Evolutionary conservation across 1,140 invertebrate genomes (phyloP), one percentile per base, ranked within the genome.

Genomic region (Pogonomyrmex barbatus): DNA sequence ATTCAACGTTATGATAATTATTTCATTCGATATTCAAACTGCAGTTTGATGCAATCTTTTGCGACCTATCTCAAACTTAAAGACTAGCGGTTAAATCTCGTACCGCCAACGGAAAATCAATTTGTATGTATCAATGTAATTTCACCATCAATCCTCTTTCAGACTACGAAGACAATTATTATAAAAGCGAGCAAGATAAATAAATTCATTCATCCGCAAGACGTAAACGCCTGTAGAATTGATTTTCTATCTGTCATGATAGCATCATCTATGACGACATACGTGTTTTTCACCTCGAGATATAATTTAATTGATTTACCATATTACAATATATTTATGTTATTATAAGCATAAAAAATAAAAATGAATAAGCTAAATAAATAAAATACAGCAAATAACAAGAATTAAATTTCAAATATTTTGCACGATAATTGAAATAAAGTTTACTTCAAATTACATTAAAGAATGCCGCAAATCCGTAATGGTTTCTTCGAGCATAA

Each of bases 171-270:
- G 58, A 70, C 73, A 52, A 54, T 73, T 39, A 52, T 84, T 47
- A 70, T 42, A 54, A 10, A 73, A 17, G n/a, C 71, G 12, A 88
- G 54, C 54, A 4, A 88, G 50, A 45, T 60, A 89, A 89, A 88
- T 75, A 89, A 89, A 73, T 73, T 65, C 71, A 56, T 65, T 85
- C 78, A 12, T 9, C 47, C 52, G 58, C 52, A 39, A 50, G 47
- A 70, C 58, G 75, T 67, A 88, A 79, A 45, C 63, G 47, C 76
- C 83, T 75, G 33, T 75, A 24, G 67, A 88, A 91, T 91, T 83
- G 86, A 89, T 90, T 90, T 88, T 88, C 86, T 79, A 89, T 90
- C 90, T 85, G 78, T 89, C 87, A 81, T 82, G 24, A 88, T 65
- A 33, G 54, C 10, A 33, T 56, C 67, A 39, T 88, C 70, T 45